Conservation (phyloP, 2,888 invertebrate genomes). For the Acleris laterana region DNA sequence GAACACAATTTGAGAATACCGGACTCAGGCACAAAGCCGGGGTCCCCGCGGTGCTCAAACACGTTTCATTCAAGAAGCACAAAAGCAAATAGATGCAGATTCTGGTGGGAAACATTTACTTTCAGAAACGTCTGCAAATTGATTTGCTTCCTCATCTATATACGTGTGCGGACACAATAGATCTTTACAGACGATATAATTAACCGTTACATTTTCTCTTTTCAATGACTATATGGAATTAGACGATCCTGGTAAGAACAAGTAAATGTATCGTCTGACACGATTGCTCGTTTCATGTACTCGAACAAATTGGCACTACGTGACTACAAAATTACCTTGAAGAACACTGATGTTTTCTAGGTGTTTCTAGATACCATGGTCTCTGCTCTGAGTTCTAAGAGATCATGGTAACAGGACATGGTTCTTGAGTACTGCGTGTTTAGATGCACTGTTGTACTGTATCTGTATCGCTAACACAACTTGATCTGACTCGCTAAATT, state of each 20-base stretch:
- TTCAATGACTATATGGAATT: constrained; percentile 79
- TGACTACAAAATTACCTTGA: constrained; percentile 45
- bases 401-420: constrained; percentile 64
- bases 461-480: constrained; percentile 34
- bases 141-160: not conserved
- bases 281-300: constrained; percentile 53
- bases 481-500: too few relatives aligned
- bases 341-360: constrained; percentile 41
- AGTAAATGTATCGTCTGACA: constrained; percentile 45
- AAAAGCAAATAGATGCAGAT: constrained; percentile 14
- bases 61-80: constrained; percentile 11
- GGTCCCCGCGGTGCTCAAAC: constrained; percentile 13
- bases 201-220: constrained; percentile 75
- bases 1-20: constrained; percentile 19
- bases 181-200: constrained; percentile 39
- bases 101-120: constrained; percentile 7
- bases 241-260: constrained; percentile 81
- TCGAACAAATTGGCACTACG: constrained; percentile 40
- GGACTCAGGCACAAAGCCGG: constrained; percentile 7
- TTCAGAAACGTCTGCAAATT: not conserved
- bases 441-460: constrained; percentile 57
- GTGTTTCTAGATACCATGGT: constrained; percentile 48
- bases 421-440: constrained; percentile 63
- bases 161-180: constrained; percentile 14
- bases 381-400: constrained; percentile 42